Percentiles rank a stretch among this genome's conserved stretches.
phyloP scores from a whole-genome alignment of 2,797 vertebrate genomes.

The Intellagama lesueurii region DNA sequence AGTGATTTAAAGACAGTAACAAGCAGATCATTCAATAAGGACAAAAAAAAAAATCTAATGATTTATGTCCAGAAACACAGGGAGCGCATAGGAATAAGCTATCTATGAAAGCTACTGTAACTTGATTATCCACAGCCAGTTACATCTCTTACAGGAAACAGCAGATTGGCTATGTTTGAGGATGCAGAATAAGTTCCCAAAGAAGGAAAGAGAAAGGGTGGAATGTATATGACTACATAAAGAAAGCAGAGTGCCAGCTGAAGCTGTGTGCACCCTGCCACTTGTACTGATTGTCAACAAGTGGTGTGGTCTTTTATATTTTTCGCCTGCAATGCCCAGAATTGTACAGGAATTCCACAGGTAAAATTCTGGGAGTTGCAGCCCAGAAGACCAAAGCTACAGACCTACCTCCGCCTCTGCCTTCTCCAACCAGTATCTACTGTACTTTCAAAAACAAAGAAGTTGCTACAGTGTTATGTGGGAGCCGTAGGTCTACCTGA shows the following conservation, averaged over 20 bases:
- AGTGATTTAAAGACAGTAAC: neutral
- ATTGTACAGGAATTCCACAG: no score
- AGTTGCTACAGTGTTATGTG: no score
- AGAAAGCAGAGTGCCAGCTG: neutral
- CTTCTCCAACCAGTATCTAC: no score
- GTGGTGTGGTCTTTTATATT: neutral
- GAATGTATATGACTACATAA: no score
- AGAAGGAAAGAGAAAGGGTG: no score
- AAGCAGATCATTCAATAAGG: neutral
- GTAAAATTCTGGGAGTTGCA: no score
- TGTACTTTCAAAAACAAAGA: no score
- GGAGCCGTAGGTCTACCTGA: no score
- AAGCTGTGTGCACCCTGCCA: neutral
- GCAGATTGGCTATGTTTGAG: neutral
- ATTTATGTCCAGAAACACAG: neutral
- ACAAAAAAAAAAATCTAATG: neutral
- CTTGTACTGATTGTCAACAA: neutral
- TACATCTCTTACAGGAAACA: neutral
- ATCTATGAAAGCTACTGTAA: neutral
- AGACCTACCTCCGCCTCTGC: no score
- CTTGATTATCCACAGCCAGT: neutral
- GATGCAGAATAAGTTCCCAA: neutral
- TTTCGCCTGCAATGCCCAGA: no score
- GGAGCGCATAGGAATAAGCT: neutral
- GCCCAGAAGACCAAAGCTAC: no score